phyloP scores from a whole-genome alignment of 1,140 invertebrate genomes.

The Amyelois transitella region DNA sequence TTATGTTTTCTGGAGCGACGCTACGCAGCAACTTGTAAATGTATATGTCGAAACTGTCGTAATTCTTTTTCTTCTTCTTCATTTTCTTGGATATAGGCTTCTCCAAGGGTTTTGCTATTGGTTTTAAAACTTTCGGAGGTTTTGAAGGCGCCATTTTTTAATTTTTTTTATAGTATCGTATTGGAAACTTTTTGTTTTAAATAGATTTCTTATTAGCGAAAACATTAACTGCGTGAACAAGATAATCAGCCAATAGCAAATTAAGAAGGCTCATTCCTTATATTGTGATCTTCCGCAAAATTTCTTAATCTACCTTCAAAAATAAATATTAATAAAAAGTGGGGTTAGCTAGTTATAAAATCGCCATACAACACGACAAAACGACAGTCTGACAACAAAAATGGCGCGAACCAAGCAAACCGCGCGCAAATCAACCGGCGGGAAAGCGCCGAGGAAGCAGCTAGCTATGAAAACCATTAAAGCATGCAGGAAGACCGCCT shows the following conservation, averaged over 20 bases:
- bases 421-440: conserved; percentile 88
- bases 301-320: too few relatives aligned
- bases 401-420: conserved; percentile 93
- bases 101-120: conserved; percentile 1
- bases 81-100: conserved; percentile 2
- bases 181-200: too few relatives aligned
- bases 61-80: conserved; percentile 20
- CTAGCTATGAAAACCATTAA: conserved; percentile 88
- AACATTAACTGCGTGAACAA: too few relatives aligned
- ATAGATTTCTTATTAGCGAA: too few relatives aligned
- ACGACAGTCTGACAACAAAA: not conserved
- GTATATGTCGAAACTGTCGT: conserved; percentile 79
- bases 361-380: not conserved
- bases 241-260: too few relatives aligned
- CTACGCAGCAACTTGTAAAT: conserved; percentile 80
- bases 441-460: conserved; percentile 91
- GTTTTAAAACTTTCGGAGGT: not conserved
- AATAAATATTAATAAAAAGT: too few relatives aligned
- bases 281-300: too few relatives aligned
- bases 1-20: conserved; percentile 39
- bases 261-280: too few relatives aligned
- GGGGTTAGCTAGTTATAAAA: not conserved
- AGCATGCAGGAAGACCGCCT: conserved; percentile 66
- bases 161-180: too few relatives aligned
- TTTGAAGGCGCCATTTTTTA: conserved; percentile 1